Percentiles rank a stretch among this genome's conserved stretches.
Conservation (phyloP, 2,888 invertebrate species). For the Drosophila mimetica region DNA sequence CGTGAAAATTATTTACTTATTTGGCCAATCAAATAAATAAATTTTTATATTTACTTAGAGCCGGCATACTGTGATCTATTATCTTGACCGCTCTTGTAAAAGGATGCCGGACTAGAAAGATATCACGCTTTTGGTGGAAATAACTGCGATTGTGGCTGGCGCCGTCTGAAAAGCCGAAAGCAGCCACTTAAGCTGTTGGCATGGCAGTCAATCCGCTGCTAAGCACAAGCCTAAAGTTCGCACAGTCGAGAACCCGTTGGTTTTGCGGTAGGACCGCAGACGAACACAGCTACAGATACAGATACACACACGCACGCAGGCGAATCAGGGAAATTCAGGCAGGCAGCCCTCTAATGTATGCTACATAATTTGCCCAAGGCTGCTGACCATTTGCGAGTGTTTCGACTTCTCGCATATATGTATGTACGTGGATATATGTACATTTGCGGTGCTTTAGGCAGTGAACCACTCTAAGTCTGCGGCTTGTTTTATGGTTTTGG, state of each 20-base stretch:
- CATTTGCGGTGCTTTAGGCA: constrained; percentile 27
- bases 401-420: not conserved
- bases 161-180: constrained; percentile 50
- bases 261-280: constrained; percentile 60
- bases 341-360: constrained; percentile 63
- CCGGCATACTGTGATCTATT: too few species aligned
- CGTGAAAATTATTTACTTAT: not conserved
- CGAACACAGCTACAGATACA: constrained; percentile 25
- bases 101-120: constrained; percentile 13
- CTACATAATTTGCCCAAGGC: constrained; percentile 69
- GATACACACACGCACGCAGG: constrained; percentile 6
- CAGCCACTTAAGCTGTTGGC: constrained; percentile 78
- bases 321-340: constrained; percentile 20
- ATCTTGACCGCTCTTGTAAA: constrained; percentile 10
- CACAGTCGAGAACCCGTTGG: constrained; percentile 42
- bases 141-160: constrained; percentile 38
- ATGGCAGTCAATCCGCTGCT: constrained; percentile 77
- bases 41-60: too few species aligned
- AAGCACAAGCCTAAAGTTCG: constrained; percentile 51
- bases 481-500: constrained; percentile 79
- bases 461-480: constrained; percentile 63
- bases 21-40: too few species aligned
- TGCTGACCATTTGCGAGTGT: constrained; percentile 49
- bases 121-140: constrained; percentile 25
- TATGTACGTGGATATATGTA: not conserved